Base-by-base conservation (phyloP, 2,888 invertebrate species). In the Epsilonema sp. region DNA sequence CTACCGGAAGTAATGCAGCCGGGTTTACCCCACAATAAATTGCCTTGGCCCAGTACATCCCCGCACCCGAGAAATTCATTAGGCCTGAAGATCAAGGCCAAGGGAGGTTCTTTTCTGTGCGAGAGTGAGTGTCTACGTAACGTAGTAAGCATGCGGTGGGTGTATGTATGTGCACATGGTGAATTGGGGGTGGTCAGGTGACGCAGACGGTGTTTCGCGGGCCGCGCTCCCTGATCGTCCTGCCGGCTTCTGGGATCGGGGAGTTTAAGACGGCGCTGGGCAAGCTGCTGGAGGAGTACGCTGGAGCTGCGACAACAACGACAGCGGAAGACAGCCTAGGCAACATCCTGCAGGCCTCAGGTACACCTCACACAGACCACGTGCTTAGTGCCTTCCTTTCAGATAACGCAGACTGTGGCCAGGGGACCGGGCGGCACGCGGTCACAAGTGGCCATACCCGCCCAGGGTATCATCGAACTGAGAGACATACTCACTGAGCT, bases 381-480 rank as follows among this genome's bases (percentile, higher is more conserved):
- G n/a, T n/a, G n/a, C n/a, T n/a, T n/a, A n/a, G n/a, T n/a, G n/a
- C n/a, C n/a, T n/a, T n/a, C n/a, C n/a, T n/a, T n/a, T n/a, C 57
- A 70, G 70, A 69, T 86, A 60, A 89, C 90, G 55, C 89, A 92
- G 75, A 90, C 90, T 60, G 82, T 90, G 67, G 84, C 89, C 52
- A 78, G 90, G 62, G 41, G 44, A 8, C 37, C 25, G 20, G 86
- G 85, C 60, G 86, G 31, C 2, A 65, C 65, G 37, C 37, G 22
- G 20, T 85, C 85, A 59, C 84, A 85, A 73, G 82, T 90, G 62
- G 92, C 90, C 63, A 83, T 94, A 72, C 94, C 94, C 52, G 92
- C 92, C 56, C 90, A 92, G 73, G 94, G 94, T 60, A 89, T 94
- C 85, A 89, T 90, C 63, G 92, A 94, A 73, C 89, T 97, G 73